These are phyloP conservation scores for Tinea trinotella DNA, from an alignment of 2,888 invertebrate species.

Conservation along the genomic window DNA sequence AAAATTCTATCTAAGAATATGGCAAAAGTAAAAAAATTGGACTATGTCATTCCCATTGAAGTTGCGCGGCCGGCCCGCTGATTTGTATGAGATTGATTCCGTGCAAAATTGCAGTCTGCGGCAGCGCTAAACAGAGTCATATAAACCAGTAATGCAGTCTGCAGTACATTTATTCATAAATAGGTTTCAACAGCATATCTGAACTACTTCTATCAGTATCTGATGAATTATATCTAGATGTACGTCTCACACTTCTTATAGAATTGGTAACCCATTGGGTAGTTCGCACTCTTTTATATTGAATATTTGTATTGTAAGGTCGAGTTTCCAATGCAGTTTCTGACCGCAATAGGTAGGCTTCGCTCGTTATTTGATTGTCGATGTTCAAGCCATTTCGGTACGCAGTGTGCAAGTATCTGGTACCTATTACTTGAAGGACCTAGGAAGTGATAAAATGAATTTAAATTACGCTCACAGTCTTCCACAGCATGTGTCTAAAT, in stretches of 20 bases:
- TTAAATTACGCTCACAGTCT: background rate
- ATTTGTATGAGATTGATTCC: too few relatives aligned
- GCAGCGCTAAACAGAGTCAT: too few relatives aligned
- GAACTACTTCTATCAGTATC: slow-evolving; percentile 48
- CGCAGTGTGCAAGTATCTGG: slow-evolving; percentile 58
- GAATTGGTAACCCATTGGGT: slow-evolving; percentile 45
- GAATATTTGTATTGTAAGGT: background rate
- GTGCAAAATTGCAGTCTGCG: too few relatives aligned
- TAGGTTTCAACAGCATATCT: slow-evolving; percentile 54
- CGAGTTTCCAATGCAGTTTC: slow-evolving; percentile 18
- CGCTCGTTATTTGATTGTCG: slow-evolving; percentile 49
- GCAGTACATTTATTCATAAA: slow-evolving; percentile 49
- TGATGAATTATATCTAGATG: slow-evolving; percentile 30
- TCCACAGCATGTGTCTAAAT: background rate
- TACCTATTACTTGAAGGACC: slow-evolving; percentile 55
- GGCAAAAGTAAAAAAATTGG: too few relatives aligned
- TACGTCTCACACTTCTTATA: background rate
- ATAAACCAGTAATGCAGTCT: too few relatives aligned
- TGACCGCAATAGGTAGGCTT: slow-evolving; percentile 53
- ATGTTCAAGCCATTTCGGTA: slow-evolving; percentile 54
- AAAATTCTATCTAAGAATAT: too few relatives aligned
- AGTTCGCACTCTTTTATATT: slow-evolving; percentile 32
- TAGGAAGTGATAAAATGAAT: slow-evolving; percentile 25
- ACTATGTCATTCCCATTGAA: too few relatives aligned
- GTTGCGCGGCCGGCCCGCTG: too few relatives aligned